A percentile compares a stretch with the other conserved stretches of the same genome.
Evolutionary conservation across 2,888 invertebrate genomes (phyloP).

Genomic region (Caenorhabditis sp.): DNA sequence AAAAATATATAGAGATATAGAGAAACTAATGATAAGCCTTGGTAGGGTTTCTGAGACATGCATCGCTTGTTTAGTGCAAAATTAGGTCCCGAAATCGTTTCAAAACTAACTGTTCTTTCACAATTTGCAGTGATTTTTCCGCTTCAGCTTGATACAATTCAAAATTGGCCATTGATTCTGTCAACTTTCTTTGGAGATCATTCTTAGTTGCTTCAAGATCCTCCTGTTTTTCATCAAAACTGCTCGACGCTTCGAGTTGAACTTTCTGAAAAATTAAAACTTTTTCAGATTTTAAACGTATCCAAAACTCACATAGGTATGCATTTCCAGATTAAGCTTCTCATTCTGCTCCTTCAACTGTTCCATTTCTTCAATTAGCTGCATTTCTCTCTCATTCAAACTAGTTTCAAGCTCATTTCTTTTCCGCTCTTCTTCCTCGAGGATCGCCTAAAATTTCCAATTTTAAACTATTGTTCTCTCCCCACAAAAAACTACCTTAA

Average conservation of each 20-base stretch:
- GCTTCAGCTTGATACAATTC: constrained; percentile 33
- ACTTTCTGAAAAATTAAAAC: constrained; percentile 27
- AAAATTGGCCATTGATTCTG: constrained; percentile 23
- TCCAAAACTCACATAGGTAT: constrained; percentile 9
- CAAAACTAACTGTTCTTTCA: constrained; percentile 35
- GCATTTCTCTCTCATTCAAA: constrained; percentile 27
- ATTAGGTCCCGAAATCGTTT: too few relatives aligned
- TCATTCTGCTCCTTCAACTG: constrained; percentile 24
- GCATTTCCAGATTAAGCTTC: constrained; percentile 30
- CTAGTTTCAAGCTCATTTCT: constrained; percentile 29
- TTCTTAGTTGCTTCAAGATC: constrained; percentile 19
- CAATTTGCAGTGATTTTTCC: constrained; percentile 24
- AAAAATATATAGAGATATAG: not conserved
- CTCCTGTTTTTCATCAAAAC: constrained; percentile 27
- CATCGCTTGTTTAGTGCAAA: not conserved
- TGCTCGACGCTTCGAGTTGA: constrained; percentile 24
- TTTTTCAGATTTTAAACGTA: not conserved
- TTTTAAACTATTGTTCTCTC: not conserved
- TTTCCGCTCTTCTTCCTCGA: constrained; percentile 46
- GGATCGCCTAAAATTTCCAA: constrained; percentile 35
- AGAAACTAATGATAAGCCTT: not conserved
- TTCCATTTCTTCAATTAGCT: constrained; percentile 19
- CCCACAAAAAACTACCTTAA: constrained; percentile 55
- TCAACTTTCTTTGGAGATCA: constrained; percentile 12
- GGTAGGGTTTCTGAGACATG: too few relatives aligned